Evolutionary conservation across 64 coral and sea anemone genomes (phyloP).

Genomic region (Trachythela sp.): DNA sequence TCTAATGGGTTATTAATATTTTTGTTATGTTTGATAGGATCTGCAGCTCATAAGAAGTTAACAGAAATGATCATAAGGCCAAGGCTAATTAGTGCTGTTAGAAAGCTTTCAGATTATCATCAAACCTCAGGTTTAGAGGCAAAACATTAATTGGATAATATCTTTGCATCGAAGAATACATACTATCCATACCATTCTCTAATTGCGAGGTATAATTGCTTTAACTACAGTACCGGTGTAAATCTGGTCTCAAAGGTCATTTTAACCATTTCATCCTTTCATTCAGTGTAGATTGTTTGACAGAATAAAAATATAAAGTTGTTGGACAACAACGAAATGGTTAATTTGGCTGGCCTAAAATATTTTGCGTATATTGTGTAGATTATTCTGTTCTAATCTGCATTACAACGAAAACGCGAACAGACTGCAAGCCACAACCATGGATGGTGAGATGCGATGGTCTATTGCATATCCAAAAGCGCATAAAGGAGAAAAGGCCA

Average conservation of each 20-base stretch:
- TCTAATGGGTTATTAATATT: neutral
- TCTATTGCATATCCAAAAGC: constrained; percentile 51
- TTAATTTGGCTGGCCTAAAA: too few relatives aligned
- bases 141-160: neutral
- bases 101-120: neutral
- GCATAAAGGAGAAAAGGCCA: constrained; percentile 20
- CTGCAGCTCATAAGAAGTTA: neutral
- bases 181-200: neutral
- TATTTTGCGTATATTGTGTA: too few relatives aligned
- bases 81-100: neutral
- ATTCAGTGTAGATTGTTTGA: too few relatives aligned
- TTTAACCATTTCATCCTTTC: too few relatives aligned
- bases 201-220: neutral
- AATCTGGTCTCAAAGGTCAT: neutral
- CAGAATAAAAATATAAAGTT: too few relatives aligned
- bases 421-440: constrained; percentile 38
- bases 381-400: constrained; percentile 34
- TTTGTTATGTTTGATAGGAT: neutral
- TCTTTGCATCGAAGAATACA: neutral
- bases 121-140: neutral
- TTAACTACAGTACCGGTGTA: too few relatives aligned
- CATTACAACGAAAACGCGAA: constrained; percentile 55
- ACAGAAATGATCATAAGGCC: neutral
- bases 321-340: too few relatives aligned
- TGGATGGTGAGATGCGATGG: constrained; percentile 32